Base-by-base conservation (phyloP, 2,888 invertebrate species). In the Scaptomyza polygonia region DNA sequence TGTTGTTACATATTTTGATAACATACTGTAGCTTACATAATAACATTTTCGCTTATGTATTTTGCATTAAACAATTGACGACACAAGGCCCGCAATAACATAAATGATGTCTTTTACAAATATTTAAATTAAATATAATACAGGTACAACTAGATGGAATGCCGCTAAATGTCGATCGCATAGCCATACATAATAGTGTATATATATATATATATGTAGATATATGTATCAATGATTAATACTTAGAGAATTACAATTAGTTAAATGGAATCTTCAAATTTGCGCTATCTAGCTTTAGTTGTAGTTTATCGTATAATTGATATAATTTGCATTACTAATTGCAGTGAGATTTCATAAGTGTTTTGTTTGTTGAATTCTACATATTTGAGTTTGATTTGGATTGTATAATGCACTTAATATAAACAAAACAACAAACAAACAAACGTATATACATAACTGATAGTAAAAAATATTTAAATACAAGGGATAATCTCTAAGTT, bases 121-220 rank as follows among this genome's bases (percentile, higher is more conserved):
- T 56, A 27, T 40, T 43, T 49, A 32, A 45, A 12, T 21, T 51
- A 57, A 51, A 45, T 73, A 66, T 76, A 25, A 49, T 76, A 74
- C 73, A 74, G 73, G 76, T 74, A 76, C 76, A 76, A 55, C 73
- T 76, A 76, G 52, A 55, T 75, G 75, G 43, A 75, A 69, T 56
- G 54, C 53, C 18, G 40, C 53, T 59, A 59, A 44, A 44, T 27
- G 40, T 51, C 39, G 12, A 9, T 29, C 51, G 32, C 29, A 51
- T 52, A 34, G 51, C 7, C 36, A 43, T 32, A 44, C 36, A 53
- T 62, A 21, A 21, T 21, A 21, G 21, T 21, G 21, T 21, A 21
- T 25, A 62, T n/a, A 40, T n/a, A 40, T 21, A 21, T 21, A 47
- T 25, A 40, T n/a, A 3, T 53, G 34, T n/a, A n/a, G n/a, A n/a